Evolutionary conservation across 2,113 vertebrate species (phyloP).

Genomic region (Chlorodrepanis virens): DNA sequence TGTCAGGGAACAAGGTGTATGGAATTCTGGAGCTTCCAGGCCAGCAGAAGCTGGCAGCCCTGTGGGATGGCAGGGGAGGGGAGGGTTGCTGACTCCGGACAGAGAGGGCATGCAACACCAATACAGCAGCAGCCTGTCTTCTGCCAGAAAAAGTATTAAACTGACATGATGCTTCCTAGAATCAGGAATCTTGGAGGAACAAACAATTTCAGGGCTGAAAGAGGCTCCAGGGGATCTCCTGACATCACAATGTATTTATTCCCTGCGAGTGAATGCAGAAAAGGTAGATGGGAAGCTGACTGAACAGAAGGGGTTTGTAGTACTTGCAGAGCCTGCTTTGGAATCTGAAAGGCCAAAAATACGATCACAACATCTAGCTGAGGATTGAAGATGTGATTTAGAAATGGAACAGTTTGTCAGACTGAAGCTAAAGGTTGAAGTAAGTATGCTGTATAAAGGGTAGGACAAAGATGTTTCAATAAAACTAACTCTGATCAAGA

Average conservation of each 20-base stretch:
- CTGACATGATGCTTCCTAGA: not conserved
- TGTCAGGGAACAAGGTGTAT: not conserved
- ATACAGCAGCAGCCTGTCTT: not conserved
- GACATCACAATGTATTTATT: not conserved
- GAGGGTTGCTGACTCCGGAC: not conserved
- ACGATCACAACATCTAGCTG: not conserved
- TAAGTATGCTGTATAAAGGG: not conserved
- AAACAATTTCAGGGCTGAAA: not conserved
- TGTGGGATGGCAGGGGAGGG: rapidly evolving
- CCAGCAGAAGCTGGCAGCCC: not conserved
- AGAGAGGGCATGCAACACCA: rapidly evolving
- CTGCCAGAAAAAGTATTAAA: not conserved
- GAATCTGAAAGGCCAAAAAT: not conserved
- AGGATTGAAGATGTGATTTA: not conserved
- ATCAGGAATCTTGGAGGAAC: not conserved
- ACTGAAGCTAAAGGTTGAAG: not conserved
- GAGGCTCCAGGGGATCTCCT: not conserved
- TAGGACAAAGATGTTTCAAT: not conserved
- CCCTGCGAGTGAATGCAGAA: not conserved
- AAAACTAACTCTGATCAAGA: not conserved
- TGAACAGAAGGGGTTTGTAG: not conserved
- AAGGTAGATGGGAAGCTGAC: not conserved
- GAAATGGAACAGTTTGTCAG: not conserved
- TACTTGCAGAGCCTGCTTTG: not conserved
- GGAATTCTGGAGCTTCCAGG: not conserved